Conservation (phyloP, 92 coral and sea anemone species). For the Phymanthus crucifer region DNA sequence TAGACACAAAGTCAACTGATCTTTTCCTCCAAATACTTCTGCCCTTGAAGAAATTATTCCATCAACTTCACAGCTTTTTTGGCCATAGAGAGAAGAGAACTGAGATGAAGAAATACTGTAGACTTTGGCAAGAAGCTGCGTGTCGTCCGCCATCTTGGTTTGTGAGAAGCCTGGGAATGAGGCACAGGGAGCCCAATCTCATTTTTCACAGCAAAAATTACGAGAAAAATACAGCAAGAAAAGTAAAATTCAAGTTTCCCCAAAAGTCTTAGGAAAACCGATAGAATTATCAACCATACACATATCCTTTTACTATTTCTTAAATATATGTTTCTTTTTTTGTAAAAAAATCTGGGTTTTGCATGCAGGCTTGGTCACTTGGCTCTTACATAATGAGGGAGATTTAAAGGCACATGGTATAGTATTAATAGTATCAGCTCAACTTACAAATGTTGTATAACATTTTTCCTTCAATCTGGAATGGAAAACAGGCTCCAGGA, state of each 20-base stretch:
- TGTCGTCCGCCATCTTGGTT: conserved; percentile 24
- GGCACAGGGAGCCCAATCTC: not conserved
- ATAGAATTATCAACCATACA: too few species aligned
- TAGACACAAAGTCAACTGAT: conserved; percentile 3
- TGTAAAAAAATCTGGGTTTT: too few species aligned
- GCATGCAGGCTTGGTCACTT: conserved; percentile 18
- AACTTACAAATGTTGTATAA: not conserved
- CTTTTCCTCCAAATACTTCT: conserved; percentile 9
- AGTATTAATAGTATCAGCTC: too few species aligned
- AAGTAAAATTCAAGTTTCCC: too few species aligned
- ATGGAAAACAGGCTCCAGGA: conserved; percentile 27
- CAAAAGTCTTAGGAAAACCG: too few species aligned
- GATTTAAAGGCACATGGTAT: conserved; percentile 7
- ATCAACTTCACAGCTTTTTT: not conserved
- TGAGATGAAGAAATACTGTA: conserved; percentile 22
- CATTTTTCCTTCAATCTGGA: not conserved
- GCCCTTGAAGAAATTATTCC: conserved; percentile 13
- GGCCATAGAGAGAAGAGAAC: conserved; percentile 21
- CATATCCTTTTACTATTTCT: too few species aligned
- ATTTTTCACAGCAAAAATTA: too few species aligned
- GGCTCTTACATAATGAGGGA: conserved; percentile 9
- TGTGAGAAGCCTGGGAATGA: not conserved
- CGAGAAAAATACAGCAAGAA: too few species aligned
- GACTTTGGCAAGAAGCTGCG: conserved; percentile 15
- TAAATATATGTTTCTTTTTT: too few species aligned